Conservation (phyloP, 2,113 vertebrate species). For the Psilopsiagon aurifrons region DNA sequence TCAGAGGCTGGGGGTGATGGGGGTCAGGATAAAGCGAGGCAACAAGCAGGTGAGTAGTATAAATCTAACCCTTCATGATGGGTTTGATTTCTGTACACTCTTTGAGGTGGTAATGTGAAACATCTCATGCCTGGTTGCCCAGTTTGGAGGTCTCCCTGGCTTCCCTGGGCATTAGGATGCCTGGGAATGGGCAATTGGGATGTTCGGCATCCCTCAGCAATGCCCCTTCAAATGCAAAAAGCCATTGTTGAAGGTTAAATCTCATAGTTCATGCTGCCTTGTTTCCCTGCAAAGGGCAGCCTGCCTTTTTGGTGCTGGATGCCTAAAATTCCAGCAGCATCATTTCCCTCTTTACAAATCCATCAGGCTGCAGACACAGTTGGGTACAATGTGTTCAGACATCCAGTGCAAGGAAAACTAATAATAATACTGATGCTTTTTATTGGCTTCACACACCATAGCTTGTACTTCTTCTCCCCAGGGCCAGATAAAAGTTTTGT, state of each 20-base stretch:
- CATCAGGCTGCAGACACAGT: constrained; percentile 4
- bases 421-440: constrained; percentile 3
- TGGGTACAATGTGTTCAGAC: constrained; percentile 13
- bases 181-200: no score
- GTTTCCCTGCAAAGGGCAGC: not conserved
- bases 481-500: not conserved
- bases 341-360: constrained; percentile 2
- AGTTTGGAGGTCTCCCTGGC: not conserved
- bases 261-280: not conserved
- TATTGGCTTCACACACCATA: constrained; percentile 18
- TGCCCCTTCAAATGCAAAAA: not conserved
- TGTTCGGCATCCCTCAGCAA: no score
- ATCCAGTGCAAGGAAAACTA: not conserved
- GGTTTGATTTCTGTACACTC: not conserved
- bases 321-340: not conserved
- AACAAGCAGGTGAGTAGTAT: not conserved
- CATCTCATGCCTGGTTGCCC: not conserved
- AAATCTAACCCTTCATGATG: not conserved
- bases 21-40: not conserved
- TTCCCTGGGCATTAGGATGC: not conserved
- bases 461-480: constrained; percentile 8
- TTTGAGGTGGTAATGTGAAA: not conserved
- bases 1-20: no score
- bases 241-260: not conserved
- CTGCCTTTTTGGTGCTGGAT: not conserved